phyloP scores from a whole-genome alignment of 1,140 invertebrate genomes.

The Apis cerana region DNA sequence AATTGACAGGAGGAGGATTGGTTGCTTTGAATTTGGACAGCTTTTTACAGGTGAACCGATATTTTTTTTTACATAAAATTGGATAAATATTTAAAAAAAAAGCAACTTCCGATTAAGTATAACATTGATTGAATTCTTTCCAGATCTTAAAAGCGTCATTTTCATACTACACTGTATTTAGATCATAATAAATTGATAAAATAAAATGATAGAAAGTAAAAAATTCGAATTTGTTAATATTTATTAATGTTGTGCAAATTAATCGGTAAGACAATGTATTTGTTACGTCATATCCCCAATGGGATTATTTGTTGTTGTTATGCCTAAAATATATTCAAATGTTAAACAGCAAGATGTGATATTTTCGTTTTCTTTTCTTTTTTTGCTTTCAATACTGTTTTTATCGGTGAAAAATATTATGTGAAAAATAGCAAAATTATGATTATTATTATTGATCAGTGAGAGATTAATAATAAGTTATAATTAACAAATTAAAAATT shows the following conservation, averaged over 20 bases:
- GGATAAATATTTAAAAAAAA: background rate
- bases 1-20: background rate
- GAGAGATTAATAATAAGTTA: too few relatives aligned
- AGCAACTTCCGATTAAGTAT: background rate
- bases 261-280: background rate
- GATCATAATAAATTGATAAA: background rate
- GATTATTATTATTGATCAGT: too few relatives aligned
- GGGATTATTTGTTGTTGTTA: too few relatives aligned
- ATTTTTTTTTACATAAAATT: background rate
- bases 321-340: too few relatives aligned
- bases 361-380: too few relatives aligned
- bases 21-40: background rate
- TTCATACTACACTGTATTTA: conserved; percentile 1
- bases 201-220: background rate
- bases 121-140: background rate
- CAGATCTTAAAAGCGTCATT: conserved; percentile 13
- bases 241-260: background rate
- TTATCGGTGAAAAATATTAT: too few relatives aligned
- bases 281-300: background rate
- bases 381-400: too few relatives aligned
- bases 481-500: too few relatives aligned
- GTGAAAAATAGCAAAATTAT: too few relatives aligned
- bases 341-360: too few relatives aligned
- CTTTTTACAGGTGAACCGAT: conserved; percentile 1
- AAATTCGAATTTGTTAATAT: background rate